Base-by-base conservation (phyloP, 2,113 vertebrate genomes). In the Harpagus bidentatus region DNA sequence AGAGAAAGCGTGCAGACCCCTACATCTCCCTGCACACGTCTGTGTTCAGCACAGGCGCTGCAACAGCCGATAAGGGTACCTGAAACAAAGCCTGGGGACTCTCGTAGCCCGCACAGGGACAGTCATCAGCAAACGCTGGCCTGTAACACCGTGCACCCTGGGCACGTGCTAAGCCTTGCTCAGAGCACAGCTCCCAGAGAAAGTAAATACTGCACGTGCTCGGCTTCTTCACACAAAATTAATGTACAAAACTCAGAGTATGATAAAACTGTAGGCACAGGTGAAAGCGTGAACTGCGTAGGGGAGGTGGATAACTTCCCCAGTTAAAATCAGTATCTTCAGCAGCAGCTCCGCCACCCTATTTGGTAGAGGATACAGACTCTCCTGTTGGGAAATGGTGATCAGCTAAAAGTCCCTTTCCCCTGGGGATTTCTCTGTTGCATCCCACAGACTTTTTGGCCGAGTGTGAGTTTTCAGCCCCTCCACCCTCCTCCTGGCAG, bases 61-160 rank as follows among this genome's bases (percentile, higher is more conserved):
- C 61, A n/a, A 53, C 38, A 53, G 48, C 28, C 0, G 1, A 6
- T 53, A 36, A 29, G 0, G 3, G 40, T 13, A 34, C 78, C 58
- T 8, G 0, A 32, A 62, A 25, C 42, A 85, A 77, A 40, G 42
- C n/a, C 69, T 26, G 38, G 63, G 40, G 50, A 38, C 23, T 52
- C 52, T 84, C 0, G 0, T 23, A 20, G 45, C 32, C 38, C 3
- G 1, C 17, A 18, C 16, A 1, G 6, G 63, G 52, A 11, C 16
- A 56, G 20, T n/a, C 8, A 3, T 9, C 16, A 1, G 3, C 42
- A 52, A 19, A 36, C 0, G 7, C 16, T 12, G 61, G 34, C 53
- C 76, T 10, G 45, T n/a, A 22, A 11, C 28, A 16, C 47, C 25
- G 3, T 0, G 1, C 15, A 18, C 47, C 23, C 28, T 8, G 65